Evolutionary conservation across 1,140 invertebrate genomes (phyloP), one percentile per base, ranked within the genome.

Genomic region (Hylaeus volcanicus): DNA sequence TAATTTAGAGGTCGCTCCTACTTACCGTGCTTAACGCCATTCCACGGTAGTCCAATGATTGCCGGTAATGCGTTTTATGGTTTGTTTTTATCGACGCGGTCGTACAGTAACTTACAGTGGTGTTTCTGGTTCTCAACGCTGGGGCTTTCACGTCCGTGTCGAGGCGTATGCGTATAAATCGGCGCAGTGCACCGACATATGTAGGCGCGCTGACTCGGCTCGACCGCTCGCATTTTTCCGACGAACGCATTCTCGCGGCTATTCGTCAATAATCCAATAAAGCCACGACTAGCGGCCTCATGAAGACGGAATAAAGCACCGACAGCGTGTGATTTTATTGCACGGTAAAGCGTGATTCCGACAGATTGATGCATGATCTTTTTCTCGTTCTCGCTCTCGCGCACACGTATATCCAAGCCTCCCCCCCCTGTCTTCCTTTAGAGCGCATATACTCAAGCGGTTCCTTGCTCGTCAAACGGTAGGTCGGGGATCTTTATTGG

Each of bases 401-500:
- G 15, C 80, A 1, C 14, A 2, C 39, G 43, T 8, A 3, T 8
- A 66, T 48, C 12, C 26, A 26, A 26, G 26, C 26, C 6, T 3
- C 9, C 12, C 56, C 12, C 6, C 60, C 43, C 15, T 41, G n/a
- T 55, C 14, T 53, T 58, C 51, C 41, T 73, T 64, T 51, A 26
- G 37, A 66, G 43, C 66, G 64, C 56, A 61, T 80, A 74, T 41
- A 65, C 83, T 82, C 86, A 85, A 51, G 8, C 65, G 65, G 1
- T 85, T 82, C 84, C 74, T 71, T 84, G 83, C 88, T 88, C 90
- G 92, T 92, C 90, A 92, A 91, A 89, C 89, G 63, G 82, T 81
- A 86, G 87, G 84, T 88, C 89, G 81, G 86, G 90, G 88, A 93
- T 93, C 90, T 93, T 93, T 93, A 93, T 93, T 92, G 92, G 90